Percentiles rank a stretch among this genome's conserved stretches.
These are phyloP conservation scores for Scolopax rusticola DNA, from an alignment of 2,797 vertebrate species.

Conservation along the genomic window DNA sequence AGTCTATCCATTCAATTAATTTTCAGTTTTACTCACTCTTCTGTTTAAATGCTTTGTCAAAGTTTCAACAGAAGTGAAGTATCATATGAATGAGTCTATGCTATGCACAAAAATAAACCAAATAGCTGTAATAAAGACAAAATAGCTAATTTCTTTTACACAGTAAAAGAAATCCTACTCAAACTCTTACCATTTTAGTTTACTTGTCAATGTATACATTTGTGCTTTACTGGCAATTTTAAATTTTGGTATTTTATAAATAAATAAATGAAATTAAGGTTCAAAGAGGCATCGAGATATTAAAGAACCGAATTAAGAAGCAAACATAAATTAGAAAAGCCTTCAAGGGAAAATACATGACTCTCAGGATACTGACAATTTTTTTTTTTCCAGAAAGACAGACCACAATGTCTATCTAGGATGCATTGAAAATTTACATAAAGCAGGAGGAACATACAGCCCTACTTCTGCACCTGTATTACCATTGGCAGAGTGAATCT, in stretches of 20 bases:
- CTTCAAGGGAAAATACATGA: not conserved
- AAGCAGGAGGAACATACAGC: not conserved
- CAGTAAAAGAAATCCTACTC: not conserved
- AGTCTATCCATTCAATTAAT: slow-evolving; percentile 38
- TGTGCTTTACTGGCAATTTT: not conserved
- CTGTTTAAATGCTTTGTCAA: slow-evolving; percentile 50
- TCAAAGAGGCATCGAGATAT: not conserved
- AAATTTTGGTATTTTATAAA: not conserved
- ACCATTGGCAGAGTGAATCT: not conserved
- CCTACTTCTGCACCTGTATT: not conserved
- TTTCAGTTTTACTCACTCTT: slow-evolving; percentile 38
- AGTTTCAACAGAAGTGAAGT: not conserved
- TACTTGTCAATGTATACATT: not conserved
- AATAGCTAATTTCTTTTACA: not conserved
- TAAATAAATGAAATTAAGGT: not conserved
- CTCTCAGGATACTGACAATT: not conserved
- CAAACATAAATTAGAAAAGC: not conserved
- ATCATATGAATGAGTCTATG: not conserved
- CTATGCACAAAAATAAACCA: not conserved
- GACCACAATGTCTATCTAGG: not conserved
- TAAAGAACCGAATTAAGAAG: not conserved
- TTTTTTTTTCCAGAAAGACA: not conserved
- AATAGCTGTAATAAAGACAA: not conserved
- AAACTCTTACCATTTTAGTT: not conserved
- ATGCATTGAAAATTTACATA: not conserved